Evolutionary conservation across 64 coral and sea anemone species (phyloP), one percentile per base, ranked within the genome.

Genomic region (Pocillopora verrucosa): DNA sequence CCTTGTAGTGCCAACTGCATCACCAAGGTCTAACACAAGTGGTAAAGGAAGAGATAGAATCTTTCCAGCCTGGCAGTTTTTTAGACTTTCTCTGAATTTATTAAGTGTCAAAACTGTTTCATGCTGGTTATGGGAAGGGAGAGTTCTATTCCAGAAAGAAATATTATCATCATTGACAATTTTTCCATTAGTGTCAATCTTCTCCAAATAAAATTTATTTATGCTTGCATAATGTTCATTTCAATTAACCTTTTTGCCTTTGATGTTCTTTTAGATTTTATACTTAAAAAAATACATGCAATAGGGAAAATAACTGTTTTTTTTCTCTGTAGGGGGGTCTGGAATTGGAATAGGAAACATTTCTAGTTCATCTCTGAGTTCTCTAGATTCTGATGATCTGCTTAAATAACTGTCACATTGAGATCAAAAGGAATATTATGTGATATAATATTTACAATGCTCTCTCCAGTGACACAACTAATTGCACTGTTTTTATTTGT

Each of bases 311-410:
- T 25, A 70, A 24, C 20, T 70, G 67, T 70, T 9, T 25, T 30
- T 30, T 72, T 72, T 72, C 16, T 85, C 72, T 85, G 82, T 13
- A 85, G 82, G 82, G 72, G 65, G 57, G 13, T 85, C 82, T 25
- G 64, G 37, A 45, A 85, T 72, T 72, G 82, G 82, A 70, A 38
- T 85, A n/a, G 64, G 37, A 85, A 85, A 51, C 64, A 85, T 85
- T 63, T 85, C 82, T 56, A 85, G 82, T 41, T 72, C 82, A 56
- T 85, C 82, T 26, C 36, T 85, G 14, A 85, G 64, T 72, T 85
- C 82, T 0, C 14, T 85, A 65, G 61, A 72, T n/a, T 85, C 82
- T 85, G 82, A 85, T 45, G 64, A 85, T 85, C 65, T 85, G 19
- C 25, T 85, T 36, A 85, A 85, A 22, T 16, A 77, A 58, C 68